Evolutionary conservation across 2,888 invertebrate species (phyloP), one percentile per base, ranked within the genome.

Genomic region (Cloeon dipterum): DNA sequence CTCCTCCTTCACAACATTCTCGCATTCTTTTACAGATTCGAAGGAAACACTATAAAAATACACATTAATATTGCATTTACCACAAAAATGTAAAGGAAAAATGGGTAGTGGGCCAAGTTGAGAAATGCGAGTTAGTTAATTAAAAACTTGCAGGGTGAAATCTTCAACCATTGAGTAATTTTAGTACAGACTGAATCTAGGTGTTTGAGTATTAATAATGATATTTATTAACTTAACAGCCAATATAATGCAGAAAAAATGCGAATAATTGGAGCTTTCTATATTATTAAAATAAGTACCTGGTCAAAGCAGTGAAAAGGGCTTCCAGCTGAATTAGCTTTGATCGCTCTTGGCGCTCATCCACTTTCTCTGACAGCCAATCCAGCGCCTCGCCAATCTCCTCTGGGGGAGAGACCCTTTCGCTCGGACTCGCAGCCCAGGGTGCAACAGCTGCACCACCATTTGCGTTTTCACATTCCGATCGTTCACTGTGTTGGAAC

Each of bases 351-450:
- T 89, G 88, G 26, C 63, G 59, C 32, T 67, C 57, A 74, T 66
- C 41, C 3, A 81, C 73, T 39, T 74, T 64, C 19, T 64, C 61
- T 49, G 74, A 70, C 17, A 93, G 59, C 37, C 68, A 70, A 49
- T 88, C 79, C 34, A 91, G 59, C 18, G 85, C 70, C 44, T 65
- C 64, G 53, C 93, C 91, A 32, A 82, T 61, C 55, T 86, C 76
- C 11, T 66, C 61, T 74, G 66, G 2, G 62, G 64, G 40, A 93
- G 64, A 57, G 89, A 85, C 2, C 93, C 89, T 8, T 77, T 76
- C 11, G 83, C 72, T 47, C 72, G 68, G 29, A 91, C 62, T 47
- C 81, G 74, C 50, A 88, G 82, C 8, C 89, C 83, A 38, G 91
- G 61, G 46, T 78, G 75, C 38, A 68, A 66, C 50, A 85, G 86